phyloP scores from a whole-genome alignment of 2,888 invertebrate genomes.

The Microctonus hyperodae region DNA sequence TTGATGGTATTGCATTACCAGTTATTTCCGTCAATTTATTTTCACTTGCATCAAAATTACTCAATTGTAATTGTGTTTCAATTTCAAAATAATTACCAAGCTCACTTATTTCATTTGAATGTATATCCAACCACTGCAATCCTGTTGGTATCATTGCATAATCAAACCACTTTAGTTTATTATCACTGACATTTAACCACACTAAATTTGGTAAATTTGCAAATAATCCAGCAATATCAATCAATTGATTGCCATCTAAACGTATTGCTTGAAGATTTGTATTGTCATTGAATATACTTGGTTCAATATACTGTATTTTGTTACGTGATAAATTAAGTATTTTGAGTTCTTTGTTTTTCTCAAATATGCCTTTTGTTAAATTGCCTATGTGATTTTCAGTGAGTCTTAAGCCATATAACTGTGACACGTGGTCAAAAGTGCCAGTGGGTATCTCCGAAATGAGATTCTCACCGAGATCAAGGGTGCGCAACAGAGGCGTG shows the following conservation, averaged over 20 bases:
- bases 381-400: constrained; percentile 86
- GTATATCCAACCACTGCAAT: constrained; percentile 85
- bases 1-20: constrained; percentile 83
- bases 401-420: constrained; percentile 81
- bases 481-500: constrained; percentile 78
- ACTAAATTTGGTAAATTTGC: constrained; percentile 81
- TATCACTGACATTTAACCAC: constrained; percentile 87
- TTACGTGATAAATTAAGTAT: constrained; percentile 85
- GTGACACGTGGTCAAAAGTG: constrained; percentile 81
- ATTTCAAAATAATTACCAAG: constrained; percentile 86
- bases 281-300: constrained; percentile 80
- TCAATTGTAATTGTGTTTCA: constrained; percentile 79
- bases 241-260: constrained; percentile 81
- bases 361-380: constrained; percentile 80
- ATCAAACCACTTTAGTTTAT: constrained; percentile 83
- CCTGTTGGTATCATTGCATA: constrained; percentile 85
- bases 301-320: constrained; percentile 79
- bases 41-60: constrained; percentile 82
- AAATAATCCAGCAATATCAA: constrained; percentile 80
- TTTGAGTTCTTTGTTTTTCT: constrained; percentile 79
- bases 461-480: constrained; percentile 87
- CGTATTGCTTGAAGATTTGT: constrained; percentile 81
- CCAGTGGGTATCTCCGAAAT: constrained; percentile 80
- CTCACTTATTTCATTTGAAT: constrained; percentile 82
- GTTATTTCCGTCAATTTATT: constrained; percentile 84